phyloP scores from a whole-genome alignment of 2,888 invertebrate species.

The Sisyra terminalis region DNA sequence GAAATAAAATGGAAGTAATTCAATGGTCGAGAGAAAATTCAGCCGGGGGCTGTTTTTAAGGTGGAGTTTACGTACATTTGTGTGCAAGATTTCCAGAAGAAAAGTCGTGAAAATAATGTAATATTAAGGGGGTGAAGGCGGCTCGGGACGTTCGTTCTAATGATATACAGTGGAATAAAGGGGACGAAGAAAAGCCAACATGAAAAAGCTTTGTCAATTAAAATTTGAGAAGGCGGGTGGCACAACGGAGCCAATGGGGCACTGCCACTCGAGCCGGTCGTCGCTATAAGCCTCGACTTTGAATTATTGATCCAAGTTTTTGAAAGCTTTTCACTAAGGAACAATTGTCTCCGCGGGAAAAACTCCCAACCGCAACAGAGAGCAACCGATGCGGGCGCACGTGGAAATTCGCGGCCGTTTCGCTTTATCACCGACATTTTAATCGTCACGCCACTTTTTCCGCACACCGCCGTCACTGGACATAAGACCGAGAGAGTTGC shows the following conservation, averaged over 20 bases:
- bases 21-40: too few relatives aligned
- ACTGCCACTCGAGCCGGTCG: conserved; percentile 4
- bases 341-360: conserved; percentile 4
- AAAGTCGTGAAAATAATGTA: too few relatives aligned
- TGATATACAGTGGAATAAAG: too few relatives aligned
- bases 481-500: conserved; percentile 3
- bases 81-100: too few relatives aligned
- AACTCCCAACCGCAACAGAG: conserved; percentile 1
- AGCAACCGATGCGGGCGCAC: background rate
- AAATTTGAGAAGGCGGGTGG: conserved; percentile 2
- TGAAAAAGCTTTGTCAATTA: conserved; percentile 2
- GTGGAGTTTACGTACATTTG: too few relatives aligned
- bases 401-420: background rate
- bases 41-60: too few relatives aligned
- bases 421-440: conserved; percentile 1
- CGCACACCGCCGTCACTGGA: conserved; percentile 5
- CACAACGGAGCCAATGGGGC: background rate
- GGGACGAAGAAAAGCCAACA: background rate
- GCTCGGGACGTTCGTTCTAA: too few relatives aligned
- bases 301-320: conserved; percentile 7
- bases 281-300: conserved; percentile 4
- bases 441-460: conserved; percentile 1
- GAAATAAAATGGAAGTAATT: too few relatives aligned
- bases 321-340: conserved; percentile 2
- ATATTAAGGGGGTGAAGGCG: too few relatives aligned